phyloP scores from a whole-genome alignment of 2,888 invertebrate genomes.

The Drosophila pseudotalamancana region DNA sequence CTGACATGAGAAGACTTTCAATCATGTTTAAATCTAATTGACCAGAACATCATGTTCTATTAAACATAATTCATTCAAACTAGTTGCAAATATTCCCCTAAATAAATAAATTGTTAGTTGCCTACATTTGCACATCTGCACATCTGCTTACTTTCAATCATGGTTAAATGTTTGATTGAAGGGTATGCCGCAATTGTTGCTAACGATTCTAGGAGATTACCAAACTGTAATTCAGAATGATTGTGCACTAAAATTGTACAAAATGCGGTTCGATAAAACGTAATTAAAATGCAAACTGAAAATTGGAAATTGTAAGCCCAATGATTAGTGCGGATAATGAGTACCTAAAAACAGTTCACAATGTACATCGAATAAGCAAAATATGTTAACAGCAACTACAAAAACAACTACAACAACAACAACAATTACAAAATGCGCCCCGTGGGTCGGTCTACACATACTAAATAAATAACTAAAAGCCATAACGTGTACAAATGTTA shows the following conservation, averaged over 20 bases:
- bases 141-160: not conserved
- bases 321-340: conserved; percentile 18
- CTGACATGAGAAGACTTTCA: too few relatives aligned
- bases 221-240: conserved; percentile 1
- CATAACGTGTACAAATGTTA: conserved; percentile 25
- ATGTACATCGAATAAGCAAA: conserved; percentile 7
- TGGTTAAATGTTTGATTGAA: not conserved
- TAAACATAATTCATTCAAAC: too few relatives aligned
- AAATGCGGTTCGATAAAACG: conserved; percentile 14
- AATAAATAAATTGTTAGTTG: too few relatives aligned
- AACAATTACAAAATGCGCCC: not conserved
- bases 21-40: too few relatives aligned
- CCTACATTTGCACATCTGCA: too few relatives aligned
- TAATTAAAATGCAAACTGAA: conserved; percentile 23
- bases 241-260: conserved; percentile 5
- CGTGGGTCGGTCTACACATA: not conserved
- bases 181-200: not conserved
- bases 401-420: not conserved
- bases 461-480: conserved; percentile 27
- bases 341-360: conserved; percentile 3
- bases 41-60: too few relatives aligned
- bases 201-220: not conserved
- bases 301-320: conserved; percentile 12
- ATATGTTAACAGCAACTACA: conserved; percentile 3
- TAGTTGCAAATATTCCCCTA: too few relatives aligned